Evolutionary conservation across 2,113 vertebrate genomes (phyloP), one percentile per base, ranked within the genome.

Genomic region (Microcebus tavaratra): DNA sequence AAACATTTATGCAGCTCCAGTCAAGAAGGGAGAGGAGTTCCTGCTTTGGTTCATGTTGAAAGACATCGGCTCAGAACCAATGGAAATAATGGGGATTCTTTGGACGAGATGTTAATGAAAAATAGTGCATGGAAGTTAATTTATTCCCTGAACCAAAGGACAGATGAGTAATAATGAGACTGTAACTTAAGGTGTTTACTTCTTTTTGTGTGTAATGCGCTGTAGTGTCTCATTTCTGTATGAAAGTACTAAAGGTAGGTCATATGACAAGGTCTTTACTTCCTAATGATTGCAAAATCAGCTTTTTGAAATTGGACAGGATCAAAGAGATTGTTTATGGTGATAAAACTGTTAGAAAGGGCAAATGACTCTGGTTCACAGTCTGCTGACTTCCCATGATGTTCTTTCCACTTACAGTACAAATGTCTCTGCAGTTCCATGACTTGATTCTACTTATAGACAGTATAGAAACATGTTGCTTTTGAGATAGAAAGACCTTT

Each of bases 161-260:
- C 39, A 50, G 25, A 7, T 11, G 50, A 23, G 39, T 18, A 67
- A 50, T 23, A 10, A 0, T 20, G 31, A 61, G 59, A 7, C 29
- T 6, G 1, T 10, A 20, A 29, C 2, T 9, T n/a, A 21, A 42
- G 0, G 5, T 36, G 9, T 53, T 50, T 57, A 11, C 25, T 55
- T 20, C n/a, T 91, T n/a, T 55, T 20, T 59, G n/a, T 39, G 36
- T 82, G 18, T 87, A 25, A n/a, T 9, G 3, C 25, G 31, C 42
- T 11, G 1, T 53, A 42, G 36, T 7, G 23, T 65, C 50, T 34
- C 29, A 18, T 65, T 73, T 78, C 45, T 70, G 4, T 6, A 12
- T 80, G 68, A 5, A 5, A 80, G 5, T 6, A 14, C 76, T 75
- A 5, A 5, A 80, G 15, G n/a, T 70, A 17, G 21, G 25, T 85